Percentiles rank a stretch among this genome's conserved stretches.
Evolutionary conservation across 2,113 vertebrate genomes (phyloP).

Genomic region (Chauna torquata): DNA sequence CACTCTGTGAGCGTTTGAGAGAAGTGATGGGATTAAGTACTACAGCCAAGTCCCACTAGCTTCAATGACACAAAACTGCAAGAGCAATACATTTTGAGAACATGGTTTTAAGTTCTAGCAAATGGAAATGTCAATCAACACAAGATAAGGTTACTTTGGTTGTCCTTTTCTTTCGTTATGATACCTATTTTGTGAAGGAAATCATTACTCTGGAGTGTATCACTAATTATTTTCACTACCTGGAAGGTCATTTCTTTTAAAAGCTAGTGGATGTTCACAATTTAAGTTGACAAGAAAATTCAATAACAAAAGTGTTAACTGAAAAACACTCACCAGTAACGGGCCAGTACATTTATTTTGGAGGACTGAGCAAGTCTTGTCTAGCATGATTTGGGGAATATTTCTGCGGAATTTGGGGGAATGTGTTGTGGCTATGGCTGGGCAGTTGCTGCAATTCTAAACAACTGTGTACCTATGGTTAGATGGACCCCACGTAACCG

Average conservation of each 20-base stretch:
- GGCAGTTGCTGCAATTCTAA: not conserved
- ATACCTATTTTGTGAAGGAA: conserved; percentile 42
- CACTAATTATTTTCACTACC: conserved; percentile 51
- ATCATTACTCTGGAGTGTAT: conserved; percentile 3
- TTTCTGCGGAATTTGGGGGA: no score
- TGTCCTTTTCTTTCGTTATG: conserved; percentile 21
- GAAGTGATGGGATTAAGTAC: not conserved
- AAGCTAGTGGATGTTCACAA: not conserved
- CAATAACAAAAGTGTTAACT: not conserved
- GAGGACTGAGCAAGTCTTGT: not conserved
- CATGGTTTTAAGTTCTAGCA: not conserved
- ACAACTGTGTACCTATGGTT: not conserved
- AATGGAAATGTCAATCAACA: not conserved
- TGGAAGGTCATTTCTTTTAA: conserved; percentile 47
- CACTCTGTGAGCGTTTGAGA: not conserved
- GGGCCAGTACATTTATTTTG: not conserved
- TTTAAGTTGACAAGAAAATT: conserved; percentile 33
- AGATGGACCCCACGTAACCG: not conserved
- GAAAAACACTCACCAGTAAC: not conserved
- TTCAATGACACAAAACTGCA: not conserved
- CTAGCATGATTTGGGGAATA: not conserved
- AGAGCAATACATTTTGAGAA: not conserved
- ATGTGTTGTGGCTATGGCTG: not conserved
- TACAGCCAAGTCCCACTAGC: not conserved
- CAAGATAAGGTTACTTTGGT: not conserved